Conservation (phyloP, 2,113 vertebrate species). For the Hipposideros armiger region DNA sequence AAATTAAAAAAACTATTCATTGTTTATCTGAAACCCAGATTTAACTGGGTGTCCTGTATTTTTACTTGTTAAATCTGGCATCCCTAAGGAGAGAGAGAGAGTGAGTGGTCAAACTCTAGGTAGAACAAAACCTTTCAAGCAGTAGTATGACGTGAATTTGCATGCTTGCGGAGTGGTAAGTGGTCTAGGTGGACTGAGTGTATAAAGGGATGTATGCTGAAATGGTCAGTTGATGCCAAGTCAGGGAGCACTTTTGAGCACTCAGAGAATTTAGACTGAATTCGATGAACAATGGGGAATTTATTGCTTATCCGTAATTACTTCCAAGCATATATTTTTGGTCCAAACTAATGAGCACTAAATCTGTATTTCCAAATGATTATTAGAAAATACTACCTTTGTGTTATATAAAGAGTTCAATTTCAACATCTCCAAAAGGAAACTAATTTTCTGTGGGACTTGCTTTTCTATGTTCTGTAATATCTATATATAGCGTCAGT, state of each 20-base stretch:
- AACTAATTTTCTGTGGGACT: neutral
- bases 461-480: neutral
- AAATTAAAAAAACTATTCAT: neutral
- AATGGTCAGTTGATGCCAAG: neutral
- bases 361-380: neutral
- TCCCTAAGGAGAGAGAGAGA: neutral
- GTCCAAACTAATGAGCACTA: neutral
- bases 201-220: neutral
- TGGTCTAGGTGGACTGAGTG: neutral
- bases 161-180: neutral
- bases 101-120: neutral
- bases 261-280: neutral
- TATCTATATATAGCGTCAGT: neutral
- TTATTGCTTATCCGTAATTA: neutral
- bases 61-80: slow-evolving; percentile 1
- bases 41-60: neutral
- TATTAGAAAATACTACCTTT: neutral
- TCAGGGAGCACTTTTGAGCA: neutral
- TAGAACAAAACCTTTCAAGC: neutral
- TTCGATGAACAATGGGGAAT: neutral
- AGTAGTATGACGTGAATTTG: neutral
- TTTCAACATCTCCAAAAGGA: neutral
- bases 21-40: slow-evolving; percentile 32
- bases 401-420: neutral
- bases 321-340: neutral